phyloP scores from a whole-genome alignment of 2,797 vertebrate species.

The Chrysocyon brachyurus region DNA sequence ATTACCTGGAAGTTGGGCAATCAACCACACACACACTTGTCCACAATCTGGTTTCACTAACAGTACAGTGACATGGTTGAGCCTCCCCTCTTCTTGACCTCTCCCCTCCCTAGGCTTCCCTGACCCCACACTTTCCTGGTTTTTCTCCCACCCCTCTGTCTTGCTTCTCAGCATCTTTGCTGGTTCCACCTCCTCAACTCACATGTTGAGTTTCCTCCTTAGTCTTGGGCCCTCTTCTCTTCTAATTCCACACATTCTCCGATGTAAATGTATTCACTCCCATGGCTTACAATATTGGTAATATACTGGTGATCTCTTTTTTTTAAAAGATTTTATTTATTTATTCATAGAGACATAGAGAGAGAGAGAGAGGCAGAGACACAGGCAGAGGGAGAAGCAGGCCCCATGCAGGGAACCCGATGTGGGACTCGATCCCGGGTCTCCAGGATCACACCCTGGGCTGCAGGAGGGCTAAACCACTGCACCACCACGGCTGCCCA shows the following conservation, averaged over 20 bases:
- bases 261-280: not conserved
- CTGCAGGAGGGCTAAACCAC: no score
- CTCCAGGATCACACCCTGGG: no score
- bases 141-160: not conserved
- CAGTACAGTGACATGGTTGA: not conserved
- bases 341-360: no score
- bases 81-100: not conserved
- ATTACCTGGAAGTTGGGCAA: not conserved
- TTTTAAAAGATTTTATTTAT: no score
- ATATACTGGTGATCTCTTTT: not conserved
- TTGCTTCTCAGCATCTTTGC: not conserved
- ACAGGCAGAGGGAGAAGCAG: no score
- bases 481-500: not conserved
- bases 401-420: no score
- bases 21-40: not conserved
- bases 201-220: not conserved
- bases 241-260: not conserved
- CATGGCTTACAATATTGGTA: not conserved
- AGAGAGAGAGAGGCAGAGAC: no score
- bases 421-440: no score
- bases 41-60: not conserved
- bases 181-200: not conserved
- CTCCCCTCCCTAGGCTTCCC: not conserved
- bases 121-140: not conserved
- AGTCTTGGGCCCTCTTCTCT: not conserved